A percentile compares a stretch with the other conserved stretches of the same genome.
Conservation (phyloP, 1,140 invertebrate species). For the Panulirus ornatus region DNA sequence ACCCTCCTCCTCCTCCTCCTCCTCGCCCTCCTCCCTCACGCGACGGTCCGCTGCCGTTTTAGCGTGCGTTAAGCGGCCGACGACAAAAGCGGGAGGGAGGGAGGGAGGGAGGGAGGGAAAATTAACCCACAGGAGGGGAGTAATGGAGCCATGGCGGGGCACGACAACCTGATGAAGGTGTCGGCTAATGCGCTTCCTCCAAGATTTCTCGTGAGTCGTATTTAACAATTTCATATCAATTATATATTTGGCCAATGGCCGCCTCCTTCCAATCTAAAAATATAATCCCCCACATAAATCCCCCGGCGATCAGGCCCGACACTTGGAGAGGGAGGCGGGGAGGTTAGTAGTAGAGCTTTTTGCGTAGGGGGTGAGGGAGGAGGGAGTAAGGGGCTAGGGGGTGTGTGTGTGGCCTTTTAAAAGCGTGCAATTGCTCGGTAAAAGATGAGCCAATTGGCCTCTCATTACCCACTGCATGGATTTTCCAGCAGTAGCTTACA, state of each 20-base stretch:
- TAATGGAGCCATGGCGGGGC: conserved; percentile 5
- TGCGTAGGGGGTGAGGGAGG: too few species aligned
- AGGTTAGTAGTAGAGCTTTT: too few species aligned
- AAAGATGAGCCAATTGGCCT: conserved; percentile 15
- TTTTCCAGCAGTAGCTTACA: not conserved
- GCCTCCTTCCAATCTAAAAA: conserved; percentile 61
- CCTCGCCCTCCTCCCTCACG: too few species aligned
- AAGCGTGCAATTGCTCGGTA: conserved; percentile 37
- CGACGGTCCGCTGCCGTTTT: too few species aligned
- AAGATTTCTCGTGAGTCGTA: conserved; percentile 53
- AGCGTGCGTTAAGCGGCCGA: too few species aligned
- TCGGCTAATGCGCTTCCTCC: conserved; percentile 17
- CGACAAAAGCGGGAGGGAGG: not conserved
- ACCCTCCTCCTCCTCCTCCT: too few species aligned
- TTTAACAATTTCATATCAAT: conserved; percentile 60
- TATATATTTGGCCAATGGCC: conserved; percentile 54
- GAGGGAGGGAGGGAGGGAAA: not conserved
- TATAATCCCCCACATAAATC: conserved; percentile 49
- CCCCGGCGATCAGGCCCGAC: not conserved
- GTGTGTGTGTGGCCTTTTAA: not conserved
- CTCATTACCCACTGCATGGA: not conserved
- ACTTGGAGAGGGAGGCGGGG: too few species aligned
- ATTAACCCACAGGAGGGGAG: not conserved
- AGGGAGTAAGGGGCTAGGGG: not conserved
- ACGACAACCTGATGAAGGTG: not conserved